Conservation (phyloP, 2,888 invertebrate species). For the Papilio protenor region DNA sequence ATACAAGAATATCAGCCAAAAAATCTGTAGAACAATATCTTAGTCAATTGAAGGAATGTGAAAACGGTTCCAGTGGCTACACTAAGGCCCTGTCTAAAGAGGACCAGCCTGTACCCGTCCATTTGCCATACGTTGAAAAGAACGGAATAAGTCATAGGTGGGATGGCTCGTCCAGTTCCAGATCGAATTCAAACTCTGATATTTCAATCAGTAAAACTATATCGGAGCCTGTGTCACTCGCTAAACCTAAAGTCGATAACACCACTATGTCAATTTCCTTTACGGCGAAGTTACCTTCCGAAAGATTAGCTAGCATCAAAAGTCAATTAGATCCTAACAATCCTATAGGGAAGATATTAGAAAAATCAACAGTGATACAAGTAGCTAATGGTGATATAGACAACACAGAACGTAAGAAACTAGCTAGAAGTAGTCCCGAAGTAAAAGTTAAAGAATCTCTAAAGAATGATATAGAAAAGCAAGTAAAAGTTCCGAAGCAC, state of each 20-base stretch:
- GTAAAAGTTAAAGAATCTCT: slow-evolving; percentile 61
- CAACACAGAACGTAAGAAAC: slow-evolving; percentile 59
- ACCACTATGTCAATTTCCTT: slow-evolving; percentile 70
- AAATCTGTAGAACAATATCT: slow-evolving; percentile 72
- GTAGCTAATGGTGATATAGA: slow-evolving; percentile 76
- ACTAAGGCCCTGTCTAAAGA: slow-evolving; percentile 71
- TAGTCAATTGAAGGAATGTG: slow-evolving; percentile 75
- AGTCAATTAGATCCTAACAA: slow-evolving; percentile 81
- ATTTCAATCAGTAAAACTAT: slow-evolving; percentile 77
- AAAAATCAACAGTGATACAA: slow-evolving; percentile 80
- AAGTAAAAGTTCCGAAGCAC: slow-evolving; percentile 78
- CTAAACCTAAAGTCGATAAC: slow-evolving; percentile 68
- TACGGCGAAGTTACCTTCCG: slow-evolving; percentile 71
- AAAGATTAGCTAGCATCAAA: slow-evolving; percentile 77
- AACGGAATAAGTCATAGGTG: slow-evolving; percentile 68
- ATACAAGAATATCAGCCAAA: slow-evolving; percentile 65
- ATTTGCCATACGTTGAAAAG: slow-evolving; percentile 74
- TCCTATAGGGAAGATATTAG: slow-evolving; percentile 80
- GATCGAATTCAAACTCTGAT: slow-evolving; percentile 75
- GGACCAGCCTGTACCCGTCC: slow-evolving; percentile 78
- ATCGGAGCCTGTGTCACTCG: slow-evolving; percentile 73
- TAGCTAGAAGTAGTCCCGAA: slow-evolving; percentile 59
- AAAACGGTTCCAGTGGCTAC: slow-evolving; percentile 72
- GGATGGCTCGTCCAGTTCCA: slow-evolving; percentile 70
- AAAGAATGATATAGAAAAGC: slow-evolving; percentile 76